Base-by-base conservation (phyloP, 2,888 invertebrate genomes). In the Drepana falcataria region DNA sequence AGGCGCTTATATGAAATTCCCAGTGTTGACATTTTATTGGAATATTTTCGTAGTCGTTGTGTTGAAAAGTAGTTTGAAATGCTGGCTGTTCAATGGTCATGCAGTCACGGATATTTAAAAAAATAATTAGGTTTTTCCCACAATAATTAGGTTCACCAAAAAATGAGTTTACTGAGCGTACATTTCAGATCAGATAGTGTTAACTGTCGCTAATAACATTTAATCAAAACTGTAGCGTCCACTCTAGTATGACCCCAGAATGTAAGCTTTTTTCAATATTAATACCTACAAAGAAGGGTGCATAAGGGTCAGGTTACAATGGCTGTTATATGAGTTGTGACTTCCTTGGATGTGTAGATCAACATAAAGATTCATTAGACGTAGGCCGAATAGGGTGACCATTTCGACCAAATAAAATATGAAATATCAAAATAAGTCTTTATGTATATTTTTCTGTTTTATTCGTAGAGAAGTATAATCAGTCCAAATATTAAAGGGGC, bases 291-390 rank as follows among this genome's bases (percentile, higher is more conserved):
- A 21, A 35, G 56, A 59, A 59, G 60, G 54, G 56, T 53, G 51
- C 55, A 35, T 34, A 34, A 58, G 49, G 67, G 51, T 67, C 65
- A 52, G 49, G 55, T 57, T 59, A 55, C 53, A 41, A 34, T 69
- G 68, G 75, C 53, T 47, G 3, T 56, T 56, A 48, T 63, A 66
- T 66, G 65, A 69, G 62, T 64, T 66, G 66, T 66, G 61, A 66
- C 69, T 71, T 74, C 69, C 69, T 65, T 54, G 53, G 61, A 73
- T 69, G 69, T 66, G 66, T 44, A 44, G 65, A 64, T 71, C 55
- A 57, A 66, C 63, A 64, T 54, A 61, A 64, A 56, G 61, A 48
- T 57, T 51, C 40, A 51, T 40, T 40, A 51, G 34, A 40, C 40
- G 51, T 7, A 35, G 40, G 7, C 34, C 33, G 7, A 37, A 3